Percentiles rank a stretch among this genome's conserved stretches.
phyloP scores from a whole-genome alignment of 2,113 vertebrate species.

The Myotis yumanensis region DNA sequence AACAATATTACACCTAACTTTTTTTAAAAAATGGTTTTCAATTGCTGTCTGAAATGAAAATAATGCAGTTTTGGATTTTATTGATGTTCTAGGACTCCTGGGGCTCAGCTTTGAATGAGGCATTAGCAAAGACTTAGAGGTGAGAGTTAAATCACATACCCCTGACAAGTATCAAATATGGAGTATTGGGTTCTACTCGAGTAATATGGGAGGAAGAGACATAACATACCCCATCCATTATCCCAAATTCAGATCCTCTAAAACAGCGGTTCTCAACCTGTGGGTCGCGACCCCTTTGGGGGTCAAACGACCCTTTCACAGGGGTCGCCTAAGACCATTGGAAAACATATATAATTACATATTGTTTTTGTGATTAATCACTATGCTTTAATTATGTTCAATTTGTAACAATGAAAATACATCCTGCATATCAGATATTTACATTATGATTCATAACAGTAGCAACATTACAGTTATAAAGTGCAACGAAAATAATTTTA shows the following conservation, averaged over 20 bases:
- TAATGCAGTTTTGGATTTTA: not conserved
- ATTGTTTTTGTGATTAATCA: too few relatives aligned
- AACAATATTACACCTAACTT: not conserved
- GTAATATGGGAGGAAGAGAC: not conserved
- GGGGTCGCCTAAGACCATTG: too few relatives aligned
- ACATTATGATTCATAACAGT: too few relatives aligned
- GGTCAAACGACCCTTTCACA: too few relatives aligned
- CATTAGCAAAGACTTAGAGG: not conserved
- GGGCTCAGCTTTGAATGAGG: not conserved
- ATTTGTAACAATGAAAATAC: too few relatives aligned
- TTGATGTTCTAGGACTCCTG: not conserved
- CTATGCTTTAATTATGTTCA: too few relatives aligned
- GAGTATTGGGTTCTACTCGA: not conserved
- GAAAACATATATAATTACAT: too few relatives aligned
- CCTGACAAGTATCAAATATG: not conserved
- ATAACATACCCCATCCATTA: not conserved
- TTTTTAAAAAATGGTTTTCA: constrained; percentile 26
- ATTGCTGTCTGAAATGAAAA: not conserved
- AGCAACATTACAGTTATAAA: too few relatives aligned
- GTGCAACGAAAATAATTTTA: too few relatives aligned
- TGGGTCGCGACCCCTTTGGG: too few relatives aligned
- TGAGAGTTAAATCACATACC: not conserved
- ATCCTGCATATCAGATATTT: too few relatives aligned
- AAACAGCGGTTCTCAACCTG: too few relatives aligned
- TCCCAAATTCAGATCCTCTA: not conserved